Conservation (phyloP, 2,113 vertebrate species). For the Carassius carassius region DNA sequence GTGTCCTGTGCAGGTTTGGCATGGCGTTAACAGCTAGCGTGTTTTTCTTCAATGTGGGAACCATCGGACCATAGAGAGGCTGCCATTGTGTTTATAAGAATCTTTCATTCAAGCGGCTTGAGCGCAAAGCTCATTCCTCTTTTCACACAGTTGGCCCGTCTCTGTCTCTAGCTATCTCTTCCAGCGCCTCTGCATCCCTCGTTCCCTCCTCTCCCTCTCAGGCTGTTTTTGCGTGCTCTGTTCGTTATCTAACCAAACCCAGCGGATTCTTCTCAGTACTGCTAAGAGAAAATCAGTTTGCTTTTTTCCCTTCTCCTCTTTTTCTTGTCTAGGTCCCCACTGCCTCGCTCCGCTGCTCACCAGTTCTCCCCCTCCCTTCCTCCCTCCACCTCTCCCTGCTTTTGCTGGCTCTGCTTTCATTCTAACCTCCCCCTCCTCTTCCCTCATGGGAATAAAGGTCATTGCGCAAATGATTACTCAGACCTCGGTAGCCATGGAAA, state of each 20-base stretch:
- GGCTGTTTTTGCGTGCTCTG: slow-evolving; percentile 51
- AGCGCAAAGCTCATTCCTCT: slow-evolving; percentile 33
- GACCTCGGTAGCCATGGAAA: slow-evolving; percentile 92
- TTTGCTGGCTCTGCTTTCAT: slow-evolving; percentile 63
- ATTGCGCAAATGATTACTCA: slow-evolving; percentile 98
- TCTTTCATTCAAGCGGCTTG: slow-evolving; percentile 43
- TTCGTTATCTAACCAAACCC: slow-evolving; percentile 67
- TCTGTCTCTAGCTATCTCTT: slow-evolving; percentile 48
- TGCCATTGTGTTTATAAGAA: slow-evolving; percentile 26
- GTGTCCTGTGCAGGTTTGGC: neutral
- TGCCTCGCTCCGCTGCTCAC: slow-evolving; percentile 66
- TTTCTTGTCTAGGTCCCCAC: slow-evolving; percentile 67
- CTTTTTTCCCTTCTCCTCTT: slow-evolving; percentile 47
- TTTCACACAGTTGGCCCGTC: slow-evolving; percentile 46
- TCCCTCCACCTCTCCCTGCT: slow-evolving; percentile 57
- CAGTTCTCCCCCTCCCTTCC: slow-evolving; percentile 60
- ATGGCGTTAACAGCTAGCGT: neutral
- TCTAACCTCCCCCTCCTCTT: slow-evolving; percentile 70
- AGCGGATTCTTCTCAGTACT: slow-evolving; percentile 60
- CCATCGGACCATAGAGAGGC: neutral
- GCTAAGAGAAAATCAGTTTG: slow-evolving; percentile 62
- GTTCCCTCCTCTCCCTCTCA: slow-evolving; percentile 45
- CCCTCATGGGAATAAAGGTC: slow-evolving; percentile 92
- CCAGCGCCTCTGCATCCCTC: slow-evolving; percentile 48
- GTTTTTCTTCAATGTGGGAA: neutral